Evolutionary conservation across 2,888 invertebrate genomes (phyloP), one percentile per base, ranked within the genome.

Genomic region (Geophilus truncorum): DNA sequence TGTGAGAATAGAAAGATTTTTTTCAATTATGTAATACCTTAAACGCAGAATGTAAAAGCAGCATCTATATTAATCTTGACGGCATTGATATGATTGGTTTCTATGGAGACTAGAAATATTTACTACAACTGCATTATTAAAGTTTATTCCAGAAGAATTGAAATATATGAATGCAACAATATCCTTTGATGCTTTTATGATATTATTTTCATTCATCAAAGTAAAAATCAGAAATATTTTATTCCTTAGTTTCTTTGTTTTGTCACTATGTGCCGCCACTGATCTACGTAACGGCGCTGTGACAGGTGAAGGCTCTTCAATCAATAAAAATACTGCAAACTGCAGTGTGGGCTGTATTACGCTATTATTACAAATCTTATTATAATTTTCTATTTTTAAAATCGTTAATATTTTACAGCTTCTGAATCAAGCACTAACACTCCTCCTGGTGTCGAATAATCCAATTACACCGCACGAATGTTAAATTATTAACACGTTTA

Each of bases 311-410:
- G 62, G 62, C 25, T 62, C 62, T 28, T 62, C 62, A 62, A 62
- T 62, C 62, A 25, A 62, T 62, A 62, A 62, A 62, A 62, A 62
- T 62, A 62, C 62, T 62, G 62, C 62, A 62, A 62, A 62, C 62
- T 62, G 62, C 62, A 62, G 62, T 62, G 62, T 5, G 57, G 57
- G 18, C 57, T 57, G 57, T 21, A 10, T 57, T 57, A 21, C 23
- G n/a, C n/a, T n/a, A n/a, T n/a, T n/a, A 57, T 57, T 1, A 57
- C 3, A 9, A 12, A 57, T 25, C n/a, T n/a, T n/a, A n/a, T n/a
- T n/a, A n/a, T n/a, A 45, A 45, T 62, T 62, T 62, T 23, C 7
- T 7, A n/a, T n/a, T 45, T 7, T 45, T 18, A 7, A 7, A 45
- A 45, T 45, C 15, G 32, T 32, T 32, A 9, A 32, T 9, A 32